A percentile compares a stretch with the other conserved stretches of the same genome.
Conservation (phyloP, 2,888 invertebrate species). For the Epinotia nisella region DNA sequence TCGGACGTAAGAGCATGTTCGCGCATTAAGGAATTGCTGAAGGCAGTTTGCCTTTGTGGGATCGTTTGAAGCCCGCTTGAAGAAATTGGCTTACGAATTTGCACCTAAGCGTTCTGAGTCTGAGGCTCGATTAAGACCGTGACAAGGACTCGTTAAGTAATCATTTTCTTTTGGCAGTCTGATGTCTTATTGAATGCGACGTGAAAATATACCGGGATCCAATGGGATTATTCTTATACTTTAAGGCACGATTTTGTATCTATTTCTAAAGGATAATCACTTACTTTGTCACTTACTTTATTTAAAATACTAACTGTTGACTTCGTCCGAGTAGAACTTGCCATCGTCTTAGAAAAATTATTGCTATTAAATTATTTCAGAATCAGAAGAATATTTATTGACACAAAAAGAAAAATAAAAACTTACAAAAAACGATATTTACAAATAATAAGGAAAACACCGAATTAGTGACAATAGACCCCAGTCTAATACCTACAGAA, state of each 20-base stretch:
- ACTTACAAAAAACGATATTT: no score
- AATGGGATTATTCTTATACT: neutral
- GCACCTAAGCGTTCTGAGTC: conserved; percentile 17
- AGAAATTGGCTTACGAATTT: conserved; percentile 40
- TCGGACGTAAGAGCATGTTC: conserved; percentile 12
- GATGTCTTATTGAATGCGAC: conserved; percentile 3
- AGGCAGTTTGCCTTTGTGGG: conserved; percentile 32
- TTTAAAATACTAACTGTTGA: no score
- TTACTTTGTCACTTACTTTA: no score
- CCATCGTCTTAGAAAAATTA: no score
- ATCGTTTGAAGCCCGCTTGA: conserved; percentile 38
- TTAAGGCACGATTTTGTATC: neutral
- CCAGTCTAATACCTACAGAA: no score
- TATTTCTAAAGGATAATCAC: neutral
- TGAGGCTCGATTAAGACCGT: conserved; percentile 19
- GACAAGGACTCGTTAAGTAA: conserved; percentile 32
- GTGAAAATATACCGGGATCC: neutral
- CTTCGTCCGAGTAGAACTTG: no score
- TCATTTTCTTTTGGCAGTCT: conserved; percentile 25
- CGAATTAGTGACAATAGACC: no score
- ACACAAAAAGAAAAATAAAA: no score
- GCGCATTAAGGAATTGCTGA: conserved; percentile 16
- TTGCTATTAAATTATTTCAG: no score
- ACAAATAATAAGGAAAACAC: no score
- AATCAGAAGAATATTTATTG: no score